These are phyloP conservation scores for Crenuchus spilurus DNA, from an alignment of 2,797 vertebrate species.

Conservation along the genomic window DNA sequence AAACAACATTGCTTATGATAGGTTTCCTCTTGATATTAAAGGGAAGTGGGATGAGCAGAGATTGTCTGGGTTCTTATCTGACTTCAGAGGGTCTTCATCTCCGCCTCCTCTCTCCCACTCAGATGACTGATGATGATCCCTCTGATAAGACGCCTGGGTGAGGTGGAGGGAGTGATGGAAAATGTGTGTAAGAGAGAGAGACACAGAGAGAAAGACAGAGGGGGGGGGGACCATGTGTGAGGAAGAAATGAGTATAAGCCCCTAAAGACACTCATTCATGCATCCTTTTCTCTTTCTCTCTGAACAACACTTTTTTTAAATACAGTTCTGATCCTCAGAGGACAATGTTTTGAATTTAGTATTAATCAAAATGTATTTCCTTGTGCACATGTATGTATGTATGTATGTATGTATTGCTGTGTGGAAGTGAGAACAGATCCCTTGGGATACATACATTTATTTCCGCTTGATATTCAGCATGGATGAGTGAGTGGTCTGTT, in stretches of 20 bases:
- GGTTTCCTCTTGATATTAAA: slow-evolving; percentile 66
- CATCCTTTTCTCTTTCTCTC: neutral
- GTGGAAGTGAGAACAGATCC: neutral
- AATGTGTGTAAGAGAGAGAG: too few species aligned
- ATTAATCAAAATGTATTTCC: too few species aligned
- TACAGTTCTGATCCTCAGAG: neutral
- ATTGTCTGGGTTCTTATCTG: slow-evolving; percentile 69
- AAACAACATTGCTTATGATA: slow-evolving; percentile 63
- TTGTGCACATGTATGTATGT: neutral
- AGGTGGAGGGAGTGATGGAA: neutral
- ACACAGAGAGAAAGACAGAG: too few species aligned
- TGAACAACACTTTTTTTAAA: slow-evolving; percentile 1
- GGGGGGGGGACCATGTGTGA: too few species aligned
- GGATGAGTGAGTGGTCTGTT: neutral
- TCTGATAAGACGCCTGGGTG: slow-evolving; percentile 20
- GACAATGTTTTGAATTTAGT: too few species aligned
- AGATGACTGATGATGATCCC: slow-evolving; percentile 31
- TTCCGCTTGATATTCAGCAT: neutral
- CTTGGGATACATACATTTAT: neutral
- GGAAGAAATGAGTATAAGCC: neutral
- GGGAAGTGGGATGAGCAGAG: slow-evolving; percentile 63
- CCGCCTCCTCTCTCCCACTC: slow-evolving; percentile 20
- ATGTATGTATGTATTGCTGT: too few species aligned
- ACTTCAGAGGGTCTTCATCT: slow-evolving; percentile 60
- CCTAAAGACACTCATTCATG: neutral